A percentile compares a stretch with the other conserved stretches of the same genome.
phyloP scores from a whole-genome alignment of 2,113 vertebrate genomes.

The Poecile atricapillus region DNA sequence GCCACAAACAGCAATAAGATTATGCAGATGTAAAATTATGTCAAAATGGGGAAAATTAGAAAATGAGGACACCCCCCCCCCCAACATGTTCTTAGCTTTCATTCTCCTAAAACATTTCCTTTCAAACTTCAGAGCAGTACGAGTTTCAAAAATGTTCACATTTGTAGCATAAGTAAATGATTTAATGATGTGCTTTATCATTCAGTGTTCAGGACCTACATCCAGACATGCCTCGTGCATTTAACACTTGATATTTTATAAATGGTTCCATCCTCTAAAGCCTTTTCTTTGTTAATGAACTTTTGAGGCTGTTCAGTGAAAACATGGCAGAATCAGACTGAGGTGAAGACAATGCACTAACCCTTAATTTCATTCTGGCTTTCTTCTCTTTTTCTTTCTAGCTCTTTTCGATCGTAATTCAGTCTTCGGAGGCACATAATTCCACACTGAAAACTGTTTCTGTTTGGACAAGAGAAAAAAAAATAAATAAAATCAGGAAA shows the following conservation, averaged over 20 bases:
- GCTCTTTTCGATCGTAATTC: conserved; percentile 94
- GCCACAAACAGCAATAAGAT: neutral
- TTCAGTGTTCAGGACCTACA: neutral
- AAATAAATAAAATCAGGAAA: neutral
- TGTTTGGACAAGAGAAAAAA: conserved; percentile 35
- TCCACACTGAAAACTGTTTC: conserved; percentile 98
- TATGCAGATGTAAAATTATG: neutral
- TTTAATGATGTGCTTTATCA: neutral
- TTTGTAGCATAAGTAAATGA: neutral
- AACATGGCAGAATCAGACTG: neutral
- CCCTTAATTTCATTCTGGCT: conserved; percentile 85
- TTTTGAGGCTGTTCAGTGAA: neutral
- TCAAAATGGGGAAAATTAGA: neutral
- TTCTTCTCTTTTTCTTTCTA: conserved; percentile 89
- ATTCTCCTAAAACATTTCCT: neutral
- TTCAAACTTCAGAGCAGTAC: neutral
- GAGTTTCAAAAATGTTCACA: neutral
- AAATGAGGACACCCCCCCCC: neutral
- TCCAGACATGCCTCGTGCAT: neutral
- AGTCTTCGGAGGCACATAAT: conserved; percentile 93
- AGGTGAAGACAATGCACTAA: conserved; percentile 4
- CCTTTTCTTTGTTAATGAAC: neutral
- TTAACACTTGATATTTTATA: neutral
- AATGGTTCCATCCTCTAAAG: neutral
- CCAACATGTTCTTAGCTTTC: neutral